Conservation (phyloP, 2,797 vertebrate genomes). For the Scolopax bukidnonensis region DNA sequence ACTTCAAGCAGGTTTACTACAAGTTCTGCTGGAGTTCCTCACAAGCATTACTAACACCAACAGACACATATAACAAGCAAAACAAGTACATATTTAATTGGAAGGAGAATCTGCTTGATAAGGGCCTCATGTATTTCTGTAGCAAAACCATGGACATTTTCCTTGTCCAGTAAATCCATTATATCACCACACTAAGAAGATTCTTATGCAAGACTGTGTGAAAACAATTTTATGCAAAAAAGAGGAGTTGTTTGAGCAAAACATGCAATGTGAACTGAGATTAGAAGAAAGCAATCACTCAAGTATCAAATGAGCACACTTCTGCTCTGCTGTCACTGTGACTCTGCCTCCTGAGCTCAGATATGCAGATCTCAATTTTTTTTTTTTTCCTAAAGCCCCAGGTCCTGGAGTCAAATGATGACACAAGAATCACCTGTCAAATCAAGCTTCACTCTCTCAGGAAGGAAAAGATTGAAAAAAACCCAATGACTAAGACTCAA, state of each 20-base stretch:
- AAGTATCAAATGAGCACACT: not conserved
- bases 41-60: not conserved
- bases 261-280: not conserved
- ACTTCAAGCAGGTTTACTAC: not conserved
- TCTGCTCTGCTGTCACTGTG: not conserved
- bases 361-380: not conserved
- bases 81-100: not conserved
- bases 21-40: not conserved
- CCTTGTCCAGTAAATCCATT: not conserved
- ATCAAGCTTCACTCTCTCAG: not conserved
- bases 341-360: not conserved
- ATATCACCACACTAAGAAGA: not conserved
- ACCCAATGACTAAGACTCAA: not conserved
- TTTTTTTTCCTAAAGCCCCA: not conserved
- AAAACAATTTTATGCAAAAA: not conserved
- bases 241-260: not conserved
- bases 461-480: not conserved
- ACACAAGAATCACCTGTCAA: not conserved
- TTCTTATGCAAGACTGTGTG: not conserved
- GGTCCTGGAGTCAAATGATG: not conserved
- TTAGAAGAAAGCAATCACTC: not conserved
- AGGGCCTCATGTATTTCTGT: not conserved
- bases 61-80: not conserved
- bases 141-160: not conserved
- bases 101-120: not conserved